These are phyloP conservation scores for Temnopleurus reevesii DNA, from an alignment of 53 echinoderm and acorn worm genomes.

Conservation along the genomic window DNA sequence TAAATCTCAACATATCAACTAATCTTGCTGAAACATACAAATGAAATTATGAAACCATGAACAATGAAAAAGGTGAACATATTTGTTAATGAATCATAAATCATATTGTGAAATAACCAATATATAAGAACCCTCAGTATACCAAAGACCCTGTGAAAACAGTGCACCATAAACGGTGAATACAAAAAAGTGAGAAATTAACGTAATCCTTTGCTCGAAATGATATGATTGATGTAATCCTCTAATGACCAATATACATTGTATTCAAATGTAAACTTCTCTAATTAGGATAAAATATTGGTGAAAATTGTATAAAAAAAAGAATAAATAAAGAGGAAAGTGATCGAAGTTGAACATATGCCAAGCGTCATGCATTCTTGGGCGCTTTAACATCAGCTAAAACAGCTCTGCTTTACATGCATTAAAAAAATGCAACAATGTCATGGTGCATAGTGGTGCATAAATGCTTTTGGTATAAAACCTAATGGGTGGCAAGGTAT, in stretches of 20 bases:
- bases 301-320: not conserved
- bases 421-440: not conserved
- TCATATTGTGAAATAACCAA: not conserved
- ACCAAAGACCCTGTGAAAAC: not conserved
- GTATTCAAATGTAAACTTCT: not conserved
- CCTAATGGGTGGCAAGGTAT: too few species aligned
- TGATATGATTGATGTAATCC: too few species aligned
- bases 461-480: too few species aligned
- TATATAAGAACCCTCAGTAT: not conserved
- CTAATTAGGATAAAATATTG: not conserved
- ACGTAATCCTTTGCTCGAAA: not conserved
- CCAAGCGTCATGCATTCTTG: conserved; percentile 11
- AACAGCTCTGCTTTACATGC: not conserved
- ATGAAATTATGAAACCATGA: not conserved
- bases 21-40: too few species aligned
- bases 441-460: too few species aligned
- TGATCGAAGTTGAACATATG: not conserved
- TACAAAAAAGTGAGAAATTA: not conserved
- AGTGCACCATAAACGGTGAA: not conserved
- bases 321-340: not conserved
- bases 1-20: too few species aligned
- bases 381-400: not conserved
- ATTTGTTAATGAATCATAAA: not conserved
- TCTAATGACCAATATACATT: not conserved
- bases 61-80: not conserved